Evolutionary conservation across 92 coral and sea anemone genomes (phyloP).

Genomic region (Nematostella vectensis): DNA sequence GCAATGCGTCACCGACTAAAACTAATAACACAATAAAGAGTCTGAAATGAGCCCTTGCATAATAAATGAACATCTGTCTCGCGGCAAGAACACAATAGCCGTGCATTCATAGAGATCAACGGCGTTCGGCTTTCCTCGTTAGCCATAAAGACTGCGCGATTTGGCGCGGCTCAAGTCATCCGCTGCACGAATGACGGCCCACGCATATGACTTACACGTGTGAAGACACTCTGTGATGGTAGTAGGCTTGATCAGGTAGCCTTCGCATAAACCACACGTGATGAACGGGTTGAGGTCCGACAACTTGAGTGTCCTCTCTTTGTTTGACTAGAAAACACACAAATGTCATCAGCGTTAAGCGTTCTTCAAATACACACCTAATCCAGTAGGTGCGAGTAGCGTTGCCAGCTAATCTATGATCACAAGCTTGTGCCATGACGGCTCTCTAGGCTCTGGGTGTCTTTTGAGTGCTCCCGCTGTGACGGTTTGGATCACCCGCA

Average conservation of each 20-base stretch:
- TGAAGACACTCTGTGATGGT: constrained; percentile 97
- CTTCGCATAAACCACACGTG: constrained; percentile 89
- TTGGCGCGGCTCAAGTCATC: too few species aligned
- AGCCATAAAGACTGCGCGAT: too few species aligned
- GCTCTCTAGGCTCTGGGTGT: too few species aligned
- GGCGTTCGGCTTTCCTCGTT: constrained; percentile 17
- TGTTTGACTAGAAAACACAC: constrained; percentile 73
- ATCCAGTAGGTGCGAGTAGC: constrained; percentile 5
- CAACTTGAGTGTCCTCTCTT: constrained; percentile 47
- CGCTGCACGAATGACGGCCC: too few species aligned
- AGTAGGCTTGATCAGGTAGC: constrained; percentile 95
- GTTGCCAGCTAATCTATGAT: not conserved
- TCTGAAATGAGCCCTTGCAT: constrained; percentile 52
- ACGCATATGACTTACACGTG: constrained; percentile 98
- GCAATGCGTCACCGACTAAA: constrained; percentile 64
- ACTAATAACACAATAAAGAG: constrained; percentile 65
- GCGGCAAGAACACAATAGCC: not conserved
- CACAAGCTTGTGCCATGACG: constrained; percentile 2
- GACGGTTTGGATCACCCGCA: too few species aligned
- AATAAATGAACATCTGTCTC: constrained; percentile 51
- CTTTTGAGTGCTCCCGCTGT: too few species aligned
- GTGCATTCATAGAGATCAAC: not conserved
- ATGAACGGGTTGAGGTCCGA: constrained; percentile 75
- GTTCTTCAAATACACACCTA: constrained; percentile 10
- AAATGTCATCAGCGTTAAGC: constrained; percentile 25